These are phyloP conservation scores for Drosophila melanosoma DNA, from an alignment of 2,888 invertebrate genomes.

Conservation along the genomic window DNA sequence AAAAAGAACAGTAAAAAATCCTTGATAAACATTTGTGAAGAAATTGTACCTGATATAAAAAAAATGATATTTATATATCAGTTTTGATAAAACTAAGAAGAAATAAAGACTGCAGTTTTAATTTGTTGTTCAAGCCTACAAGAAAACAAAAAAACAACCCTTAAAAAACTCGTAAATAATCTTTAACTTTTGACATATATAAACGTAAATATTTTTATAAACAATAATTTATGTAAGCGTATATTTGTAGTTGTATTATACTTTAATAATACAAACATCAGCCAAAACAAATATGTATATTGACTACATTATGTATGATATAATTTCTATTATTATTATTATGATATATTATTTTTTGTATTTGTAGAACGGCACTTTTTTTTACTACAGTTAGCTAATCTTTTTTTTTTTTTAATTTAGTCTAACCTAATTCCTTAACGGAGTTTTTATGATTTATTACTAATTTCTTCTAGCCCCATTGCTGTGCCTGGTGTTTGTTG, in stretches of 20 bases:
- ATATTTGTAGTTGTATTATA: constrained; percentile 61
- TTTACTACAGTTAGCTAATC: constrained; percentile 4
- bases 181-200: constrained; percentile 29
- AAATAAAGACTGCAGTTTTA: constrained; percentile 79
- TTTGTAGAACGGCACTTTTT: constrained; percentile 76
- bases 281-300: constrained; percentile 15
- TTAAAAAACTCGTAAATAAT: constrained; percentile 43
- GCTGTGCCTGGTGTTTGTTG: constrained; percentile 75
- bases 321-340: constrained; percentile 32
- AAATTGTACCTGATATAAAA: constrained; percentile 66
- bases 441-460: constrained; percentile 47
- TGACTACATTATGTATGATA: constrained; percentile 35
- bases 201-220: constrained; percentile 39
- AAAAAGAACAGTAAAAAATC: constrained; percentile 7
- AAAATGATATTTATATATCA: constrained; percentile 50
- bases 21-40: constrained; percentile 58
- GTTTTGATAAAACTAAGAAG: constrained; percentile 63
- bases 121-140: constrained; percentile 61
- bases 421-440: constrained; percentile 55
- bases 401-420: constrained; percentile 29
- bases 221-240: constrained; percentile 52
- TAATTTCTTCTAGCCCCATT: constrained; percentile 64
- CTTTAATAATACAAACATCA: constrained; percentile 39
- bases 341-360: constrained; percentile 64
- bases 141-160: constrained; percentile 15